Percentiles rank a stretch among this genome's conserved stretches.
These are phyloP conservation scores for Taenioides sp. DNA, from an alignment of 2,797 vertebrate species.

Conservation along the genomic window DNA sequence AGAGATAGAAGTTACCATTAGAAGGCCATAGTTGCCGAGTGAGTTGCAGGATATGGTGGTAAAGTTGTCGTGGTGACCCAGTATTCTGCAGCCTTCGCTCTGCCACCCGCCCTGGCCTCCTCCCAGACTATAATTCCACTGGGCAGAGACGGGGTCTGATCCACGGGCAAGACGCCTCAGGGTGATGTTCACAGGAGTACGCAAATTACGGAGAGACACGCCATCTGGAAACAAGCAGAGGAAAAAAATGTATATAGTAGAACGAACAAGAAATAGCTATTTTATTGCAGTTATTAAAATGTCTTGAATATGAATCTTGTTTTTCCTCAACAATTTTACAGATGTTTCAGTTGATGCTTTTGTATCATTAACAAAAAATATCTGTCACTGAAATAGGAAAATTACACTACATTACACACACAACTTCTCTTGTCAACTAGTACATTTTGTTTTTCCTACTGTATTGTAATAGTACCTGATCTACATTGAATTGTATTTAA, in stretches of 20 bases:
- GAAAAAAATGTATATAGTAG: background rate
- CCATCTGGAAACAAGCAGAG: conserved; percentile 77
- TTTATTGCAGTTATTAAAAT: background rate
- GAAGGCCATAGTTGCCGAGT: conserved; percentile 90
- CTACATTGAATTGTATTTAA: too few species aligned
- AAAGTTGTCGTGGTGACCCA: conserved; percentile 89
- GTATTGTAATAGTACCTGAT: too few species aligned
- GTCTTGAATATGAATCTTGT: background rate
- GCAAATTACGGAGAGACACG: conserved; percentile 68
- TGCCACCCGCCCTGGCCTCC: conserved; percentile 93
- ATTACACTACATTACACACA: too few species aligned
- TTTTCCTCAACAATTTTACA: too few species aligned
- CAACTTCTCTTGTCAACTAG: too few species aligned
- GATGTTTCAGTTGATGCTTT: background rate
- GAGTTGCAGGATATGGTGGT: conserved; percentile 91
- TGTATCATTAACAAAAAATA: background rate
- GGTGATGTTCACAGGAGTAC: conserved; percentile 85
- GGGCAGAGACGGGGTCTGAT: conserved; percentile 86
- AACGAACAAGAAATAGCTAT: background rate
- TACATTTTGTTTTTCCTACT: too few species aligned
- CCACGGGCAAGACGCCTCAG: conserved; percentile 88
- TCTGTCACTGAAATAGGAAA: background rate
- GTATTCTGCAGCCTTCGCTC: conserved; percentile 87
- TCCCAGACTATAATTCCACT: conserved; percentile 90
- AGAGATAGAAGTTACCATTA: conserved; percentile 82